Base-by-base conservation (phyloP, 2,113 vertebrate species). In the Bujurquina vittata region DNA sequence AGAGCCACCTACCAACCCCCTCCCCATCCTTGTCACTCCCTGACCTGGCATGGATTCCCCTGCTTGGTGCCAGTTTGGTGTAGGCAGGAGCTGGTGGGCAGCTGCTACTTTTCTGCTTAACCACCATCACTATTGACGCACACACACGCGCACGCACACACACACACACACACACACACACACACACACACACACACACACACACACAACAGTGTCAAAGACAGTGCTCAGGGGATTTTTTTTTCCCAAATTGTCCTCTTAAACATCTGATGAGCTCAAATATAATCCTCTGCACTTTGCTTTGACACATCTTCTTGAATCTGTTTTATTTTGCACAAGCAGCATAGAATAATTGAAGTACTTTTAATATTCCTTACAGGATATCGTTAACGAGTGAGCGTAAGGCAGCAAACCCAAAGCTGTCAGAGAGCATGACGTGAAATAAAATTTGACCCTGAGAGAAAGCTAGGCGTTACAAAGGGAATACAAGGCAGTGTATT, bases 21-120 rank as follows among this genome's bases (percentile, higher is more conserved):
- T 77, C 75, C 52, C 82, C 83, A 80, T 77, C 74, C 89, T 57
- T 60, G 77, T 29, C 83, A 77, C 81, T 75, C 85, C 60, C 77
- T 88, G 90, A 92, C 91, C 92, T 95, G 94, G 95, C 94, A 93
- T 89, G 29, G 73, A 29, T 69, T 29, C 57, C 46, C 54, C n/a
- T 56, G 57, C 58, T 69, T 59, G 63, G 55, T 94, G 94, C 94
- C 95, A 95, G 90, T 84, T 80, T 76, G 83, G 84, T 88, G 88
- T 49, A 65, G 91, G 81, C 86, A 85, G 79, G 85, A 91, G 86
- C 88, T 75, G 40, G 76, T 89, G 86, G 88, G 90, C 91, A 92
- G 91, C 89, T 93, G 91, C 90, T 80, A 84, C 79, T 79, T 86
- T 91, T 89, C 84, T 88, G 67, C 78, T 82, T 57, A 83, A 35